phyloP scores from a whole-genome alignment of 2,797 vertebrate species.

The Anguilla marmorata region DNA sequence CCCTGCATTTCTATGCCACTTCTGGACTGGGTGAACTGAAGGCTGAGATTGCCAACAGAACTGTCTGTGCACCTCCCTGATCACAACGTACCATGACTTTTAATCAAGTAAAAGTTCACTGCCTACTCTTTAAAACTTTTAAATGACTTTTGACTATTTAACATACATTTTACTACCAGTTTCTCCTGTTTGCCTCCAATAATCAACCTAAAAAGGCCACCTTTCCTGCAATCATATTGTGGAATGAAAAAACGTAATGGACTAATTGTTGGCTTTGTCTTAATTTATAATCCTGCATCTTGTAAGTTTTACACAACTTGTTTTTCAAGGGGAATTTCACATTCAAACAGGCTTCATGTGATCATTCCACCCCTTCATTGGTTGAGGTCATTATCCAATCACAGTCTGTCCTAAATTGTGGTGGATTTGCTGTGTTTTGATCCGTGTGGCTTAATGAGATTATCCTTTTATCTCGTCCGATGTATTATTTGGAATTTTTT shows the following conservation, averaged over 20 bases:
- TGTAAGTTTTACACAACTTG: background rate
- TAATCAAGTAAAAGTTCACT: background rate
- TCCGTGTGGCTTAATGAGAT: background rate
- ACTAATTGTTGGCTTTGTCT: background rate
- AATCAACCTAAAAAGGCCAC: background rate
- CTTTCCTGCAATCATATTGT: background rate
- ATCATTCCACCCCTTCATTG: background rate
- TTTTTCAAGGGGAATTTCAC: no score
- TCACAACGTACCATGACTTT: background rate
- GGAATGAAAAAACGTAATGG: background rate
- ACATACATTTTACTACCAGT: background rate
- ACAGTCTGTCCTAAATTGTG: background rate
- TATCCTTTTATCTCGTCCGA: background rate
- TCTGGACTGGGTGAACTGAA: background rate
- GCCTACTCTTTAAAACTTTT: background rate
- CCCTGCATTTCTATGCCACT: no score
- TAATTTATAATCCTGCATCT: background rate
- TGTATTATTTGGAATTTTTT: background rate
- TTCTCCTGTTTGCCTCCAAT: background rate
- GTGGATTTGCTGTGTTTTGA: conserved; percentile 8
- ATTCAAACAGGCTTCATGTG: background rate
- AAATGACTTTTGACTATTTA: background rate
- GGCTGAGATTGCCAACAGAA: background rate
- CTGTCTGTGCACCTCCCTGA: background rate
- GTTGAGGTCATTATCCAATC: background rate